phyloP scores from a whole-genome alignment of 2,888 invertebrate genomes.

The Pediacus dermestoides region DNA sequence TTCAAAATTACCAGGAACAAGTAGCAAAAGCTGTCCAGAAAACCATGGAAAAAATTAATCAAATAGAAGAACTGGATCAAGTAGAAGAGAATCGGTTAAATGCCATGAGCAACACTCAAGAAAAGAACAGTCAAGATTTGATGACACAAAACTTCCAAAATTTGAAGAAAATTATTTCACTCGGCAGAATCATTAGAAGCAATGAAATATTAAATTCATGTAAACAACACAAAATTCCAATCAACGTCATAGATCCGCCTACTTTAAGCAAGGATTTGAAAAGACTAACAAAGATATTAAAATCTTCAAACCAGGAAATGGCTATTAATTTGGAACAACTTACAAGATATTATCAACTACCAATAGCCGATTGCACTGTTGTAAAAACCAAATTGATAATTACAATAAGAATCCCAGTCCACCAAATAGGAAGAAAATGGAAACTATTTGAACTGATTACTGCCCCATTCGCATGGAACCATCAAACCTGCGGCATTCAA shows the following conservation, averaged over 20 bases:
- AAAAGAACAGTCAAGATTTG: too few relatives aligned
- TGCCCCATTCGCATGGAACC: constrained; percentile 15
- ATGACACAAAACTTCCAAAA: constrained; percentile 2
- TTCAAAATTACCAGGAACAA: too few relatives aligned
- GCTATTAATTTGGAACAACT: constrained; percentile 10
- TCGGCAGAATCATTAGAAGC: background rate
- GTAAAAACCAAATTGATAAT: constrained; percentile 3
- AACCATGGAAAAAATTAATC: too few relatives aligned
- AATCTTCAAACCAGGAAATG: constrained; percentile 5
- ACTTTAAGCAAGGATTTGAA: constrained; percentile 7
- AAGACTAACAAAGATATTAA: too few relatives aligned
- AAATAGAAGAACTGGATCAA: too few relatives aligned
- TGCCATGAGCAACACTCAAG: too few relatives aligned
- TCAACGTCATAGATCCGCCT: constrained; percentile 8
- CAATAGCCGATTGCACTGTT: constrained; percentile 16
- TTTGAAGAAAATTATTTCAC: background rate
- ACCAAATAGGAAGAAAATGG: constrained; percentile 7
- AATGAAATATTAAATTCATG: constrained; percentile 12
- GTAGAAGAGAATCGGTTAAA: too few relatives aligned
- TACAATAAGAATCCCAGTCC: constrained; percentile 11
- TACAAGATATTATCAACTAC: constrained; percentile 11
- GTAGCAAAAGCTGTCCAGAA: too few relatives aligned
- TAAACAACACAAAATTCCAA: constrained; percentile 13
- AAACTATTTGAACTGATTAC: constrained; percentile 12
- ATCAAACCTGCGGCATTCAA: constrained; percentile 11